Evolutionary conservation across 2,888 invertebrate genomes (phyloP).

Genomic region (Epirrhoe alternata): DNA sequence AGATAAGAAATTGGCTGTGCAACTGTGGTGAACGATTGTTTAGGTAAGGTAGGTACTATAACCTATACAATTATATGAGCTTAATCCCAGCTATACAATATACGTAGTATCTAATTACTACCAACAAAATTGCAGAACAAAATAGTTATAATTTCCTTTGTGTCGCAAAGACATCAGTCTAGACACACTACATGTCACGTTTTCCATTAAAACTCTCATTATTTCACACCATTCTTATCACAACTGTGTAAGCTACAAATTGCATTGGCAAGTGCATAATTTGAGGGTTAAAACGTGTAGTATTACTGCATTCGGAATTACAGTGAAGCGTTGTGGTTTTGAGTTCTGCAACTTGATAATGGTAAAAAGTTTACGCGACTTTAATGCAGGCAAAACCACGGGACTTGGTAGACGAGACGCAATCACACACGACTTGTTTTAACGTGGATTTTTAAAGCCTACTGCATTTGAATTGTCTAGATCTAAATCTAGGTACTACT

Average conservation of each 20-base stretch:
- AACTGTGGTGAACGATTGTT: no score
- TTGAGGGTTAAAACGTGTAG: conserved; percentile 44
- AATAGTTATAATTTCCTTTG: conserved; percentile 42
- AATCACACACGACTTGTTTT: neutral
- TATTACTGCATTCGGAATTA: conserved; percentile 48
- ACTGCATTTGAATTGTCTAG: no score
- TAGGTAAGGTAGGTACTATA: no score
- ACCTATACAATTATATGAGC: no score
- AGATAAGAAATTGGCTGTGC: no score
- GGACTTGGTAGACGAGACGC: conserved; percentile 19
- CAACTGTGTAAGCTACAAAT: conserved; percentile 26
- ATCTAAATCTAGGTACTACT: no score
- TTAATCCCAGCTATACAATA: no score
- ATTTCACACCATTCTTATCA: conserved; percentile 25
- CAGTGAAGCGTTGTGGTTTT: conserved; percentile 49
- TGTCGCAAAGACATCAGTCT: conserved; percentile 47
- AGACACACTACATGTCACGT: conserved; percentile 47
- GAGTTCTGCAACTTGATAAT: conserved; percentile 38
- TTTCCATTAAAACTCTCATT: conserved; percentile 43
- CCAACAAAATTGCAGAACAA: conserved; percentile 39
- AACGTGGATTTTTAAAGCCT: neutral
- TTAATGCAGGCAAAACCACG: conserved; percentile 31
- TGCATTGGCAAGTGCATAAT: conserved; percentile 28
- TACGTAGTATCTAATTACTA: conserved; percentile 4
- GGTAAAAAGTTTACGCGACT: conserved; percentile 36